phyloP scores from a whole-genome alignment of 2,888 invertebrate species.

The Disparrhopalites patrizii region DNA sequence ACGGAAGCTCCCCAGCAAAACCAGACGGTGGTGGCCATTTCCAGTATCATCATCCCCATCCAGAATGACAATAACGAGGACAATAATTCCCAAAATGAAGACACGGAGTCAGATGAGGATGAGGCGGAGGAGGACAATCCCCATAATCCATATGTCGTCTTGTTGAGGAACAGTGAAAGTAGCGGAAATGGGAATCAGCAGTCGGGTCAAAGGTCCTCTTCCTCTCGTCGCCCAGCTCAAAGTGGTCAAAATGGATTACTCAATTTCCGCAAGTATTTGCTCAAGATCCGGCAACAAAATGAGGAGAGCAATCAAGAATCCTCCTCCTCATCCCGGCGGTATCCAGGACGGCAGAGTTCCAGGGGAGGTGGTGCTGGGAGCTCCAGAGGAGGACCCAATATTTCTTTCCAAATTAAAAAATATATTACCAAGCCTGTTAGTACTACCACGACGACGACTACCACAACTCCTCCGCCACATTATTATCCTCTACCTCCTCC shows the following conservation, averaged over 20 bases:
- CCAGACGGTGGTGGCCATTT: slow-evolving; percentile 20
- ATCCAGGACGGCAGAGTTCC: background rate
- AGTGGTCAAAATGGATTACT: slow-evolving; percentile 1
- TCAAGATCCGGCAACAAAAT: background rate
- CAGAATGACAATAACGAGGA: background rate
- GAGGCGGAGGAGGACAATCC: background rate
- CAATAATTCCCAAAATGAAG: background rate
- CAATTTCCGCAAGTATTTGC: slow-evolving; percentile 19
- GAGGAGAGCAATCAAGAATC: background rate
- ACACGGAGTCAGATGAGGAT: too few relatives aligned
- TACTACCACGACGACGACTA: slow-evolving; percentile 19
- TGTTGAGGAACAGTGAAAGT: too few relatives aligned
- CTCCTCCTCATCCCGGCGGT: background rate
- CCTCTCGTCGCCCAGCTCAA: too few relatives aligned
- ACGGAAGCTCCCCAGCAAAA: background rate
- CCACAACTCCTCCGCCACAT: slow-evolving; percentile 10
- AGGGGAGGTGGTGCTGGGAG: background rate
- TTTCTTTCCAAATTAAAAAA: background rate
- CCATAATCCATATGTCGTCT: background rate
- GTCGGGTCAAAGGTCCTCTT: too few relatives aligned
- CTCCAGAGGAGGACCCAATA: background rate
- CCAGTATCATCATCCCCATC: slow-evolving; percentile 21
- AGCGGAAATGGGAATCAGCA: background rate
- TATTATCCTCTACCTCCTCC: slow-evolving; percentile 17
- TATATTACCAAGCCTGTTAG: background rate